Percentiles rank a stretch among this genome's conserved stretches.
Evolutionary conservation across 2,113 vertebrate species (phyloP).

Genomic region (Cervus canadensis): DNA sequence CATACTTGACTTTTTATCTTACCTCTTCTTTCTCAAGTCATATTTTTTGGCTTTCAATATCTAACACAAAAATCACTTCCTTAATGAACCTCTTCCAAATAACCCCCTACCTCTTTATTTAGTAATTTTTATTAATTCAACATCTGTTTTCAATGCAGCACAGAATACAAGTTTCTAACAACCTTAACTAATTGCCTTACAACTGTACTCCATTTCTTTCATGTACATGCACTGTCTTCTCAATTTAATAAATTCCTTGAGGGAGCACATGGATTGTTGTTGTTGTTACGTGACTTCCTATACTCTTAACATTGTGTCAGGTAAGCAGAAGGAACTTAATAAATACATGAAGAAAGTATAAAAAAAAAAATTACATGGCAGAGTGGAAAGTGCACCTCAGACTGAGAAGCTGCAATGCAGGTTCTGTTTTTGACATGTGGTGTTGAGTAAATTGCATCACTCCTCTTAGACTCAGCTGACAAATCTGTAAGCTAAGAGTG

Average conservation of each 20-base stretch:
- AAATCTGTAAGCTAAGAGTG: not conserved
- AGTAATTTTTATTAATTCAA: not conserved
- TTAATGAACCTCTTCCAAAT: not conserved
- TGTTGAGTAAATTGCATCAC: not conserved
- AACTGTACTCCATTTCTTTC: not conserved
- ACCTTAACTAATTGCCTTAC: slow-evolving; percentile 1
- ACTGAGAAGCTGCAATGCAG: not conserved
- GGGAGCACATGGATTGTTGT: not conserved
- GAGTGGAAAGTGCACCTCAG: not conserved
- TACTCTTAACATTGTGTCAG: not conserved
- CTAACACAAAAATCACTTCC: not conserved
- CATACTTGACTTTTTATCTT: not conserved
- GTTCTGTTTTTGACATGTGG: not conserved
- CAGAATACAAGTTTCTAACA: not conserved
- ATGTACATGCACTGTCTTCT: not conserved
- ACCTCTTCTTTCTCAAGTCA: not conserved
- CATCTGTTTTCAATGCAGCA: not conserved
- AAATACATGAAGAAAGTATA: not conserved
- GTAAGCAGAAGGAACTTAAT: not conserved
- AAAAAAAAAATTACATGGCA: not conserved
- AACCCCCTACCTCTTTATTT: not conserved
- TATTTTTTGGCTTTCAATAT: not conserved
- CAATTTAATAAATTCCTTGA: not conserved
- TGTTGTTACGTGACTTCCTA: not conserved
- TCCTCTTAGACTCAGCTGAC: not conserved